Evolutionary conservation across 2,888 invertebrate species (phyloP).

Genomic region (Lasioglossum morio): DNA sequence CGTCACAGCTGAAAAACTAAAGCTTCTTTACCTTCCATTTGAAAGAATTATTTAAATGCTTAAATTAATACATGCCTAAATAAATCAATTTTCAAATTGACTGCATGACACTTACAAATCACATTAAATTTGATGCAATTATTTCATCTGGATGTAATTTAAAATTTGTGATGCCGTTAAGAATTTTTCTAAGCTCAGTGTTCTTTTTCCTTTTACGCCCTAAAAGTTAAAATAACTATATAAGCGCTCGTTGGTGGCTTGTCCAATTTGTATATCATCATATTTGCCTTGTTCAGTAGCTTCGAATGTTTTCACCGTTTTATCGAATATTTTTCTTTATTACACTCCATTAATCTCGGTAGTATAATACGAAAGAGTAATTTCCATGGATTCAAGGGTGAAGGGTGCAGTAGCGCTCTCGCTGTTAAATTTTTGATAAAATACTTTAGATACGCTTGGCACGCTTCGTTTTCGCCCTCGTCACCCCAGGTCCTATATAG

Average conservation of each 20-base stretch:
- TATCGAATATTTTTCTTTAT: not conserved
- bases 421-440: slow-evolving; percentile 72
- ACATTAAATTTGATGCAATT: too few species aligned
- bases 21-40: not conserved
- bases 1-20: not conserved
- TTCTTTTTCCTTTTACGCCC: not conserved
- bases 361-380: not conserved
- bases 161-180: not conserved
- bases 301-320: not conserved
- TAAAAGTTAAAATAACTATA: not conserved
- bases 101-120: too few species aligned
- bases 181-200: not conserved
- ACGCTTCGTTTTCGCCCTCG: slow-evolving; percentile 40
- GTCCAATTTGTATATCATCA: not conserved
- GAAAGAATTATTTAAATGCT: too few species aligned
- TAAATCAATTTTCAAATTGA: too few species aligned
- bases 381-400: not conserved
- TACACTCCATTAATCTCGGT: not conserved
- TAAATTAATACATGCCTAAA: too few species aligned
- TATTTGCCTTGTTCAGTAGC: not conserved
- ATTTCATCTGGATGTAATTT: too few species aligned
- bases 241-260: not conserved
- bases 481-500: slow-evolving; percentile 41
- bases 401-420: not conserved
- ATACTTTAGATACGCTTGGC: slow-evolving; percentile 71